These are phyloP conservation scores for Phyllotreta striolata DNA, from an alignment of 2,888 invertebrate species.

Conservation along the genomic window DNA sequence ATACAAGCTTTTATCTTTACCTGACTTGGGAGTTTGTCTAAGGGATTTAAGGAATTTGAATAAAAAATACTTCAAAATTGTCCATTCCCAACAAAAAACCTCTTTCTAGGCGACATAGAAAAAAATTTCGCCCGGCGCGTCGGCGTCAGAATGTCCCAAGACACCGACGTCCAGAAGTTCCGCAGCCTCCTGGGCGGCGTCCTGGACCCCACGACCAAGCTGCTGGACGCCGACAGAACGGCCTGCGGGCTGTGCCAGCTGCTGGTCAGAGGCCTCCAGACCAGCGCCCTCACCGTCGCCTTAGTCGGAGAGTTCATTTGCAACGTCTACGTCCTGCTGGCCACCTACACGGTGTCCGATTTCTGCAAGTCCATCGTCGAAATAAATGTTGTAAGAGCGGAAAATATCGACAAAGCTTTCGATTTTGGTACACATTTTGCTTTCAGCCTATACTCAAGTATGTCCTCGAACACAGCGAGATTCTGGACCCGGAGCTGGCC, in stretches of 20 bases:
- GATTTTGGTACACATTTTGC: neutral
- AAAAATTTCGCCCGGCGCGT: slow-evolving; percentile 5
- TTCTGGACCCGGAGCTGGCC: slow-evolving; percentile 44
- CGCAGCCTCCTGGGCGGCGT: slow-evolving; percentile 1
- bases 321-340: slow-evolving; percentile 41
- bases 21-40: too few relatives aligned
- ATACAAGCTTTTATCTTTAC: neutral
- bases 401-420: neutral
- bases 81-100: too few relatives aligned
- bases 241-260: slow-evolving; percentile 39
- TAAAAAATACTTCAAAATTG: neutral
- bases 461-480: slow-evolving; percentile 43
- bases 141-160: neutral
- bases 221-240: slow-evolving; percentile 24
- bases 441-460: slow-evolving; percentile 47
- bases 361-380: slow-evolving; percentile 41
- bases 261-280: slow-evolving; percentile 38
- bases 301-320: slow-evolving; percentile 39
- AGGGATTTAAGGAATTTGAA: too few relatives aligned
- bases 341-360: slow-evolving; percentile 40
- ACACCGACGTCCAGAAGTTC: neutral
- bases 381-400: slow-evolving; percentile 41
- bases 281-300: slow-evolving; percentile 28
- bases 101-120: slow-evolving; percentile 6
- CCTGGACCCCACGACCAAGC: slow-evolving; percentile 5